These are phyloP conservation scores for Ageneiosus marmoratus DNA, from an alignment of 2,113 vertebrate species.

Conservation along the genomic window DNA sequence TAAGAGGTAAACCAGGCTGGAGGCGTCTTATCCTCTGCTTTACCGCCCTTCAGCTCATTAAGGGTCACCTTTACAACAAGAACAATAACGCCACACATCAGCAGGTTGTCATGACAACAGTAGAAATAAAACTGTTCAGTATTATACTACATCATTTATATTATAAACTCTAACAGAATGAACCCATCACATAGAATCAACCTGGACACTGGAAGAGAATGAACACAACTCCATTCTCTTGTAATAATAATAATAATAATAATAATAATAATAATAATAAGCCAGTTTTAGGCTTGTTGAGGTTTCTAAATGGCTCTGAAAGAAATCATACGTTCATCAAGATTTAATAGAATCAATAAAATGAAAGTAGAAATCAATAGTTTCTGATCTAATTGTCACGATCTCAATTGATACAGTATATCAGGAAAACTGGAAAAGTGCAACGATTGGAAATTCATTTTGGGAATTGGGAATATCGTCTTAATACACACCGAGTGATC, in stretches of 20 bases:
- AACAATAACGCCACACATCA: background rate
- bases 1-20: constrained; percentile 96
- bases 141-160: background rate
- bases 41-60: constrained; percentile 71
- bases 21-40: constrained; percentile 80
- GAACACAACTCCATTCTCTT: background rate
- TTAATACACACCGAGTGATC: background rate
- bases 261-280: no score
- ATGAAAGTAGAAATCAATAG: no score
- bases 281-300: background rate
- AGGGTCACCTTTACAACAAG: constrained; percentile 62
- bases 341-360: no score
- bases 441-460: no score
- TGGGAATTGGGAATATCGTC: no score
- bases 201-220: background rate
- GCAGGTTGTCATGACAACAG: background rate
- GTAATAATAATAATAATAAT: no score
- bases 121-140: background rate
- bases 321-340: no score
- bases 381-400: no score
- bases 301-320: background rate
- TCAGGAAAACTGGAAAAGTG: no score
- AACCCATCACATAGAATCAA: background rate
- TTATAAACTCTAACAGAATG: background rate
- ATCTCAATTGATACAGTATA: no score